A percentile compares a stretch with the other conserved stretches of the same genome.
These are phyloP conservation scores for Oenanthe oenanthe DNA, from an alignment of 2,113 vertebrate genomes.

Conservation along the genomic window DNA sequence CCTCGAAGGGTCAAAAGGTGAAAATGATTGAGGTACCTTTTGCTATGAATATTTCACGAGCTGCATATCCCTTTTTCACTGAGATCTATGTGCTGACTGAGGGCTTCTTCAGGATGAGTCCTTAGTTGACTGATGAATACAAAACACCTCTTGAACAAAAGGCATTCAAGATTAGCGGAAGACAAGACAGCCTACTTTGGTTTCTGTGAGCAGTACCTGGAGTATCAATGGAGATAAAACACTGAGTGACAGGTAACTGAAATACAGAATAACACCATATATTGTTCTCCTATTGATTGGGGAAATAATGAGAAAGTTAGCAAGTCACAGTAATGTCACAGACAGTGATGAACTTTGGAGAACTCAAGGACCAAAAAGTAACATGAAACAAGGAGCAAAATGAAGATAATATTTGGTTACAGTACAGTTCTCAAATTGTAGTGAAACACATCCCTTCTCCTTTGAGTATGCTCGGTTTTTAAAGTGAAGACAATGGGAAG, in stretches of 20 bases:
- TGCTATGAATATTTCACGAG: conserved; percentile 87
- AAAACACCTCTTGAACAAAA: conserved; percentile 89
- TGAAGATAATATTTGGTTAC: conserved; percentile 94
- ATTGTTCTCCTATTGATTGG: conserved; percentile 87
- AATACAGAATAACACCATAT: conserved; percentile 83
- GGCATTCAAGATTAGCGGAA: conserved; percentile 86
- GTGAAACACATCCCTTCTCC: conserved; percentile 87
- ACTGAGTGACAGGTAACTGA: conserved; percentile 81
- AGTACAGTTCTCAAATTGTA: conserved; percentile 85
- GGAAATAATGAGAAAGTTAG: conserved; percentile 81
- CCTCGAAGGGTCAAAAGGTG: conserved; percentile 84
- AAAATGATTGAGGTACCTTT: conserved; percentile 79
- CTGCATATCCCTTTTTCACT: conserved; percentile 83
- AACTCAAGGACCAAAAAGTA: conserved; percentile 86
- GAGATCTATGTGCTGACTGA: conserved; percentile 84
- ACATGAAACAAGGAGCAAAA: conserved; percentile 93
- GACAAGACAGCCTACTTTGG: conserved; percentile 88
- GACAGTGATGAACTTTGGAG: conserved; percentile 80
- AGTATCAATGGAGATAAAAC: conserved; percentile 86
- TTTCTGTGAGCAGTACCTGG: conserved; percentile 83
- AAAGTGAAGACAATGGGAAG: conserved; percentile 90
- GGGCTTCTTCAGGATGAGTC: conserved; percentile 90
- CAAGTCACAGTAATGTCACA: conserved; percentile 77
- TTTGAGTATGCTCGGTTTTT: conserved; percentile 85
- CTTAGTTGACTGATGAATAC: conserved; percentile 91